Base-by-base conservation (phyloP, 2,113 vertebrate species). In the Nibea coibor region DNA sequence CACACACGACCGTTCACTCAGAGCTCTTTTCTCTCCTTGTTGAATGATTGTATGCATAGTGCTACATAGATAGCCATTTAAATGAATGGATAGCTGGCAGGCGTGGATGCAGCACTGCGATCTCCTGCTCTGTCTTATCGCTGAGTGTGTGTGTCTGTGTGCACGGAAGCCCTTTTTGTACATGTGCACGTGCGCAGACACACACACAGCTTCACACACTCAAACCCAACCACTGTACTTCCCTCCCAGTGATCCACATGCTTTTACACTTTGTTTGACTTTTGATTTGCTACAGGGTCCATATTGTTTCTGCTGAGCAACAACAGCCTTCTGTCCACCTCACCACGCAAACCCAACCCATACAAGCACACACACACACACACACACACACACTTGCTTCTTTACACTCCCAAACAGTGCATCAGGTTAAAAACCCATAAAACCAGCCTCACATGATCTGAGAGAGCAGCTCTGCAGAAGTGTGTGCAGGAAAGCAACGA, bases 401-500 rank as follows among this genome's bases (percentile, higher is more conserved):
- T 39, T 59, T 66, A 20, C 66, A 19, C 67, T 6, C 56, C 14
- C 35, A 80, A 51, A 54, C 59, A 35, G 31, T 58, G 67, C 51
- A 53, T 81, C 66, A 68, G 31, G 62, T 75, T 62, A 70, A 75
- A 64, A 39, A 26, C 62, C 54, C 28, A 16, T 53, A 57, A 71
- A 75, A 56, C 28, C 50, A 74, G 31, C 35, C 31, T 39, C 42
- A 65, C 31, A 31, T 83, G 76, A 81, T 81, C 45, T 73, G 47
- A 35, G 65, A 58, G 51, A 68, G 58, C 58, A 48, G 61, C 31
- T 10, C 31, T 43, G 54, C 69, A 72, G 47, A 80, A 72, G 73
- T 80, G 81, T 80, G 80, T 65, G 58, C 75, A 65, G 19, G 71
- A 86, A 78, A 76, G 59, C 70, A 68, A 72, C 3, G 14, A 87